Evolutionary conservation across 2,113 vertebrate genomes (phyloP), one percentile per base, ranked within the genome.

Genomic region (Tympanuchus pallidicinctus): DNA sequence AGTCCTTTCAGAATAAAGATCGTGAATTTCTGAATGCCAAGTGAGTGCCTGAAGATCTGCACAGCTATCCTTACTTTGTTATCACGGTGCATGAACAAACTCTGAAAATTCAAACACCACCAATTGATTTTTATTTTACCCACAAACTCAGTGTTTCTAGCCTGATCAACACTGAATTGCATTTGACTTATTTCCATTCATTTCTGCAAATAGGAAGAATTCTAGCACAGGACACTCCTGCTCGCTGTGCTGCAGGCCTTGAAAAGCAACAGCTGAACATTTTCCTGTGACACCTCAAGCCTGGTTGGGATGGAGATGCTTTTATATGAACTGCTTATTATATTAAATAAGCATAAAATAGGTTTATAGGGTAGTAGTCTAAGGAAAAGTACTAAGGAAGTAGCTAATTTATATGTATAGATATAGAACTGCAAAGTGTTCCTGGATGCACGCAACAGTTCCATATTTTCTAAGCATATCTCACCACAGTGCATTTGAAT

Each of bases 181-280:
- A 15, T 43, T 5, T 11, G 14, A 45, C 8, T 69, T 60, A 11
- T 47, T 83, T 89, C 43, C 70, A 63, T 54, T 43, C 8, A 11
- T 71, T 82, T 78, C 85, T 74, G 45, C 34, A 82, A 91, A 66
- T 3, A 10, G 27, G 47, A 83, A 42, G 21, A 72, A 40, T 69
- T 65, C 60, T 40, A 67, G 64, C 64, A 71, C 13, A 4, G 45
- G 28, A 42, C 2, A 1, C 9, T 66, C 13, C 27, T 76, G 40
- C 61, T 64, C 75, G n/a, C 56, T 80, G 60, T 91, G 82, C 78
- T 94, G n/a, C 59, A 91, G 91, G 92, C 60, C 64, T 86, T 92
- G 92, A 74, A 73, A 69, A 74, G 27, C 64, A 86, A 81, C 2
- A 0, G 56, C 56, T 80, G 82, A 74, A 43, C 32, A 18, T 91